Evolutionary conservation across 2,888 invertebrate species (phyloP), one percentile per base, ranked within the genome.

Genomic region (Rotaria sp.): DNA sequence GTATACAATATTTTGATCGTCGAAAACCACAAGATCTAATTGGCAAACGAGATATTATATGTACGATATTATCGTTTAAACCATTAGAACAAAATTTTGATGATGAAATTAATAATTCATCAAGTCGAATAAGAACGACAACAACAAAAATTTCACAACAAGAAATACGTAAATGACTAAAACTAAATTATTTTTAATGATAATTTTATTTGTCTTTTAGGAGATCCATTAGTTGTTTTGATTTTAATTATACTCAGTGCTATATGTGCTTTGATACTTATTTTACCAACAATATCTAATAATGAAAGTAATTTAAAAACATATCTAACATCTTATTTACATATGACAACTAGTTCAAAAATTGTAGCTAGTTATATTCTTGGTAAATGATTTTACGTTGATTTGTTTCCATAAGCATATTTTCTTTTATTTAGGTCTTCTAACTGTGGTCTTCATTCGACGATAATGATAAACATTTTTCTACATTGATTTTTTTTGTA

Each of bases 11-110:
- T n/a, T 80, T n/a, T 21, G 80, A 80, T 80, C 11, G 45, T n/a
- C 80, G n/a, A 80, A 80, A 80, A 45, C 21, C 80, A 11, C 80
- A 45, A 80, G 80, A 80, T 80, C 45, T 45, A 7, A 26, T 80
- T 13, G 80, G 80, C 45, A 80, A 80, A 80, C 41, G 80, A 80
- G 80, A 80, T 80, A 45, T 80, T 1, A 45, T 45, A 2, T 80
- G 80, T 45, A 80, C 80, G 26, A 80, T 80, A 26, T 26, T 80
- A 80, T n/a, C 80, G 21, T 45, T 45, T 80, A 80, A 45, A 80
- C 80, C 41, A 4, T 45, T 18, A 7, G 80, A 80, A 80, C 41
- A 80, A 2, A 80, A 45, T 80, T 80, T 80, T 21, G 45, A 45
- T 80, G 80, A 80, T 38, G 80, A 80, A 1, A 41, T 3, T 41